A percentile compares a stretch with the other conserved stretches of the same genome.
phyloP scores from a whole-genome alignment of 2,888 invertebrate species.

The Drosophila neotestacea region DNA sequence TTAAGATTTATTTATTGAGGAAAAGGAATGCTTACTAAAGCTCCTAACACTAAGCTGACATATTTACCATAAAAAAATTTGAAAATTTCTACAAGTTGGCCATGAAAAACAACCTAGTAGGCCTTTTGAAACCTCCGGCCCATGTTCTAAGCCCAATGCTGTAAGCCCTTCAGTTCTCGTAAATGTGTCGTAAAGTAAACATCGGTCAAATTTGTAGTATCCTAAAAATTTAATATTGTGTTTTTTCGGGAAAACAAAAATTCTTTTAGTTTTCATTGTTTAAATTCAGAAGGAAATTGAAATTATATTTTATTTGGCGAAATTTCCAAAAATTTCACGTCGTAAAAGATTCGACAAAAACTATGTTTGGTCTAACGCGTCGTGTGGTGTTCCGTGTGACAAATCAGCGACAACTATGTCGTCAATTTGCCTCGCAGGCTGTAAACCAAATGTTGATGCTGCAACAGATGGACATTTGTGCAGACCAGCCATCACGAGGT shows the following conservation, averaged over 20 bases:
- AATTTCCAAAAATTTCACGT: not conserved
- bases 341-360: not conserved
- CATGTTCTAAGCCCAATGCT: not conserved
- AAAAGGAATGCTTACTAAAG: not conserved
- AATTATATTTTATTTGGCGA: constrained; percentile 4
- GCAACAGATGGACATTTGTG: constrained; percentile 83
- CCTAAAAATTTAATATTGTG: constrained; percentile 37
- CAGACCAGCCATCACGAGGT: constrained; percentile 84
- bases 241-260: constrained; percentile 12
- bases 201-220: constrained; percentile 54
- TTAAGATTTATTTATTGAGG: not conserved
- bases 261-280: not conserved
- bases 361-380: constrained; percentile 71
- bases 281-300: constrained; percentile 20
- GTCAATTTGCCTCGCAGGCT: constrained; percentile 79
- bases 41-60: not conserved
- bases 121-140: not conserved
- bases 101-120: constrained; percentile 11
- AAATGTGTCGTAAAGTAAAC: constrained; percentile 54
- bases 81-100: constrained; percentile 21
- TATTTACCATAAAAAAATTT: not conserved
- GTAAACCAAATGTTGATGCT: constrained; percentile 81
- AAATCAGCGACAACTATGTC: constrained; percentile 20
- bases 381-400: constrained; percentile 36
- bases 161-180: constrained; percentile 39